Conservation (phyloP, 2,888 invertebrate species). For the Agonopterix arenella region DNA sequence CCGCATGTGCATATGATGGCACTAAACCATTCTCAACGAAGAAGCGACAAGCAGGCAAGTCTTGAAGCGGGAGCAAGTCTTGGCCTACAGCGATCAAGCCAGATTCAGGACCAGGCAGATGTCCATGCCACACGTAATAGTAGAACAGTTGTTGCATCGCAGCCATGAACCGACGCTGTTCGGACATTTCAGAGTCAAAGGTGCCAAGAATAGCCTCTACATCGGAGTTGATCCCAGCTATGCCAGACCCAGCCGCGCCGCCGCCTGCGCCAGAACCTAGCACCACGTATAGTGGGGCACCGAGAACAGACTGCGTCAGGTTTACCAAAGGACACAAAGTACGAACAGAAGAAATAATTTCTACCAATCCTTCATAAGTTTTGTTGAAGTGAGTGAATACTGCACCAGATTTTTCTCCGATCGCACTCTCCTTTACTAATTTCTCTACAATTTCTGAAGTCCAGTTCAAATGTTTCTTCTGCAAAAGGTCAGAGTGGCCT, state of each 20-base stretch:
- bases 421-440: conserved; percentile 78
- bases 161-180: conserved; percentile 84
- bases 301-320: conserved; percentile 78
- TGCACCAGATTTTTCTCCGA: conserved; percentile 79
- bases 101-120: conserved; percentile 78
- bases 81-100: conserved; percentile 83
- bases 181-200: conserved; percentile 83
- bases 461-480: conserved; percentile 79
- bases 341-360: conserved; percentile 87
- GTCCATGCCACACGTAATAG: conserved; percentile 87
- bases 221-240: conserved; percentile 78
- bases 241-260: conserved; percentile 52
- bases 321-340: conserved; percentile 87
- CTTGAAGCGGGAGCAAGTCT: conserved; percentile 79
- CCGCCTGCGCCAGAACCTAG: conserved; percentile 78
- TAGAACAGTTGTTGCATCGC: conserved; percentile 91
- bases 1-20: conserved; percentile 84
- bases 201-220: conserved; percentile 87
- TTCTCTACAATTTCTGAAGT: conserved; percentile 80
- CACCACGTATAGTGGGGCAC: conserved; percentile 85
- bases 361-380: conserved; percentile 81
- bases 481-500: conserved; percentile 79
- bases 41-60: conserved; percentile 85
- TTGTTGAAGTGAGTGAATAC: conserved; percentile 81
- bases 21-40: conserved; percentile 87